Conservation (phyloP, 2,113 vertebrate species). For the Phrynosoma platyrhinos region DNA sequence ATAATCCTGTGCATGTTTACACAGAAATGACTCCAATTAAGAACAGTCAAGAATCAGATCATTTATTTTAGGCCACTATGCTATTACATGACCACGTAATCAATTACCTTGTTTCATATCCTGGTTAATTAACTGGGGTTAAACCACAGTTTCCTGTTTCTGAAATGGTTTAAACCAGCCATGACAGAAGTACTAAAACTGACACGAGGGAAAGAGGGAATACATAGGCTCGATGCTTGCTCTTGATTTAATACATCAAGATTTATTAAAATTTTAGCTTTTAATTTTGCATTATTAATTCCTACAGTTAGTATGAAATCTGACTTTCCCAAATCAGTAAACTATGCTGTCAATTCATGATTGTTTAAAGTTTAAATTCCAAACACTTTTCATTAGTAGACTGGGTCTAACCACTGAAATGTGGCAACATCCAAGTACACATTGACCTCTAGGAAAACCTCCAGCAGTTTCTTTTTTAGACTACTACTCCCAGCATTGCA, state of each 20-base stretch:
- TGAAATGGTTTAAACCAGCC: neutral
- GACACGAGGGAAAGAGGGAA: neutral
- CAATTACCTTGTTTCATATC: neutral
- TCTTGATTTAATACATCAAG: neutral
- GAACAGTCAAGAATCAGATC: neutral
- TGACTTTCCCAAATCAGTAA: neutral
- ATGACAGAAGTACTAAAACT: neutral
- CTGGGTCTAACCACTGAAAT: neutral
- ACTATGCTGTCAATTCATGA: neutral
- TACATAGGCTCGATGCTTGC: neutral
- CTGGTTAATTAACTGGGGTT: neutral
- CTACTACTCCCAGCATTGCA: too few species aligned
- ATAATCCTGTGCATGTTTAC: neutral
- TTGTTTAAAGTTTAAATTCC: neutral
- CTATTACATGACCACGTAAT: neutral
- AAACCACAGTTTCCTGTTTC: too few species aligned
- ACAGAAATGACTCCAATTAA: neutral
- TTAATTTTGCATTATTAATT: neutral
- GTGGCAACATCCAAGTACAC: neutral
- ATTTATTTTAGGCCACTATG: neutral
- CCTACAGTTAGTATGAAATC: neutral
- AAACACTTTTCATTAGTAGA: neutral
- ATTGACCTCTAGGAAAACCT: too few species aligned
- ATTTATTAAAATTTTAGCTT: neutral
- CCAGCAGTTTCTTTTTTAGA: too few species aligned